These are phyloP conservation scores for Rhipidura dahli DNA, from an alignment of 2,113 vertebrate genomes.

Conservation along the genomic window DNA sequence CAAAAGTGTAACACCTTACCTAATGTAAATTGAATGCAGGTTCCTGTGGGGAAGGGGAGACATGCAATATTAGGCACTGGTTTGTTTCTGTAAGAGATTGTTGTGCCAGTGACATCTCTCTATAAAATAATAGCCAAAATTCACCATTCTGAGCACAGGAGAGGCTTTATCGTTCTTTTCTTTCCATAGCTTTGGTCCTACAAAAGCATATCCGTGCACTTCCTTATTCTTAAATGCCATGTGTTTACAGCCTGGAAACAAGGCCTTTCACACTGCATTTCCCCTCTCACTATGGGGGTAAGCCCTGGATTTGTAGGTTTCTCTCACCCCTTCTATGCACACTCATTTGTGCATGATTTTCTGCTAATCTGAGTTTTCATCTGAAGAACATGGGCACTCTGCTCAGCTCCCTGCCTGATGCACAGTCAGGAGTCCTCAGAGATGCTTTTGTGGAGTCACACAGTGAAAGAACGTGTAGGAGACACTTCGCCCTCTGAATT, in stretches of 20 bases:
- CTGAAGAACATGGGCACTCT: background rate
- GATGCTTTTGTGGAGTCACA: background rate
- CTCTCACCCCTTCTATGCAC: background rate
- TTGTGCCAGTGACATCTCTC: background rate
- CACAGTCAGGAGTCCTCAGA: background rate
- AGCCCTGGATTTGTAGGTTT: background rate
- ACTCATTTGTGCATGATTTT: background rate
- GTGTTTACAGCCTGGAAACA: background rate
- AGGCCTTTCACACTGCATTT: background rate
- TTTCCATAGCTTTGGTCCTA: background rate
- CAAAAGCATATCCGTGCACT: background rate
- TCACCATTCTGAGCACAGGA: background rate
- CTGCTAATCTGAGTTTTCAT: background rate
- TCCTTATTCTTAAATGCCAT: background rate
- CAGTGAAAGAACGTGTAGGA: background rate
- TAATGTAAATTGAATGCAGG: background rate
- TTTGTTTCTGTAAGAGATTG: background rate
- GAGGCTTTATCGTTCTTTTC: background rate
- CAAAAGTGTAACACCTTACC: background rate
- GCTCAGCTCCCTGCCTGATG: background rate
- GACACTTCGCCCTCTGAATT: background rate
- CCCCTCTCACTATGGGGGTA: background rate
- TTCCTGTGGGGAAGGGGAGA: background rate
- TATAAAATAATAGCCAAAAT: background rate
- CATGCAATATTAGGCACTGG: background rate